Percentiles rank a stretch among this genome's conserved stretches.
These are phyloP conservation scores for Drosophila tripunctata DNA, from an alignment of 2,888 invertebrate species.

Conservation along the genomic window DNA sequence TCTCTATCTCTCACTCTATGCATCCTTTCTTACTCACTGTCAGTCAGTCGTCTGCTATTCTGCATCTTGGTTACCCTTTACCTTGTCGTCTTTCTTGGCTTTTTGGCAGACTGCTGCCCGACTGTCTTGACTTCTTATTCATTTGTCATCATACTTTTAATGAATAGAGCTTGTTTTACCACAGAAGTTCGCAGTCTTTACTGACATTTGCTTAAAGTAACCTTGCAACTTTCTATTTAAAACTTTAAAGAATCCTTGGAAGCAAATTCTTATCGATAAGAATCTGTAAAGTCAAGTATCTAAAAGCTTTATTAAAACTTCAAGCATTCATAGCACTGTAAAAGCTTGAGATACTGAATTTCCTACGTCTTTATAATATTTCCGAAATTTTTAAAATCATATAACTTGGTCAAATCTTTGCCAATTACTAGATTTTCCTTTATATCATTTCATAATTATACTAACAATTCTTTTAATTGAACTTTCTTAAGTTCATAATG, in stretches of 20 bases:
- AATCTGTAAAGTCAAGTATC: too few relatives aligned
- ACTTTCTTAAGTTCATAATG: too few relatives aligned
- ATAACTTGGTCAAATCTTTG: too few relatives aligned
- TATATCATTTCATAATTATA: too few relatives aligned
- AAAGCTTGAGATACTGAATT: too few relatives aligned
- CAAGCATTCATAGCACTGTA: too few relatives aligned
- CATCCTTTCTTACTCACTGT: neutral
- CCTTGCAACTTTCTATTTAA: conserved; percentile 12
- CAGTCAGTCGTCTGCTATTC: neutral
- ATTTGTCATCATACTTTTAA: conserved; percentile 20
- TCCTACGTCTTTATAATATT: too few relatives aligned
- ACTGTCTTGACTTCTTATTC: conserved; percentile 19
- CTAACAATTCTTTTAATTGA: too few relatives aligned
- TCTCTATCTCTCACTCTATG: neutral
- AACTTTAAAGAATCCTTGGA: neutral
- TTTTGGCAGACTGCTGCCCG: neutral
- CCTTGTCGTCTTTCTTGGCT: conserved; percentile 3
- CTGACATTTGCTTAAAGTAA: conserved; percentile 16
- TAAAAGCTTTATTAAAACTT: too few relatives aligned
- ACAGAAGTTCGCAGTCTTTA: neutral
- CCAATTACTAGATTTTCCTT: too few relatives aligned
- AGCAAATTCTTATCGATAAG: too few relatives aligned
- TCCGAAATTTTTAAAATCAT: too few relatives aligned
- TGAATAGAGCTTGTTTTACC: conserved; percentile 3
- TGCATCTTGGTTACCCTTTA: conserved; percentile 12